These are phyloP conservation scores for Dasypus novemcinctus DNA, from an alignment of 2,113 vertebrate genomes.

Conservation along the genomic window DNA sequence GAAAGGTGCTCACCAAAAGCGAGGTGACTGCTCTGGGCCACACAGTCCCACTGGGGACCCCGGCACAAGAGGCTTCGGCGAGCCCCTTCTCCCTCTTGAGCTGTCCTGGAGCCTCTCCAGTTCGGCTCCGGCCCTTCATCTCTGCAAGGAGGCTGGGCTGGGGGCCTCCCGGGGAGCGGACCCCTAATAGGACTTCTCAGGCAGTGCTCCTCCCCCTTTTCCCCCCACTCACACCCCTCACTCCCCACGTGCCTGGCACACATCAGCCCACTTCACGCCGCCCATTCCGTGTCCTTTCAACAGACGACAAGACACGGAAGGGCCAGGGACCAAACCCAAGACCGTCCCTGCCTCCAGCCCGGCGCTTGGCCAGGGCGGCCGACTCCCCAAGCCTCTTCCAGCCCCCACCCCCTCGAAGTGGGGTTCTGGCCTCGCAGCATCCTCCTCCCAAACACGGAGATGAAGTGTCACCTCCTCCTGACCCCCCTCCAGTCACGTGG, in stretches of 20 bases:
- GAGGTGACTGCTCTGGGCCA: background rate
- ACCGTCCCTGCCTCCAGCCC: background rate
- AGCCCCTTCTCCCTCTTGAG: background rate
- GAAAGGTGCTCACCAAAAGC: background rate
- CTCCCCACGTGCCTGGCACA: fast-evolving
- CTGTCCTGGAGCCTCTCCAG: too few species aligned
- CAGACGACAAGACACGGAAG: background rate
- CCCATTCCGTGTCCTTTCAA: background rate
- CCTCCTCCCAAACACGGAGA: background rate
- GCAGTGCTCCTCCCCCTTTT: background rate
- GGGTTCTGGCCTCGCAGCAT: background rate
- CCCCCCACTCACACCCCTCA: fast-evolving
- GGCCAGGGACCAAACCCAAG: background rate
- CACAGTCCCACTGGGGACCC: background rate
- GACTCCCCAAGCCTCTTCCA: background rate
- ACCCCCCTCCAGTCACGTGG: too few species aligned
- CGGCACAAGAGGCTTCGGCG: background rate
- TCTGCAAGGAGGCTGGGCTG: background rate
- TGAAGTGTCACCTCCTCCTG: too few species aligned
- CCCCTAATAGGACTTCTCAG: background rate
- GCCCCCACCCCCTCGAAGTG: too few species aligned
- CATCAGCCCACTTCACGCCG: fast-evolving
- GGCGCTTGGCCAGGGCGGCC: fast-evolving
- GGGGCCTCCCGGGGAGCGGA: background rate
- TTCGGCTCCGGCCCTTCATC: background rate